Conservation (phyloP, 30 jellyfish, hydroid and myxozoan genomes). For the Nemopilema nomurai region DNA sequence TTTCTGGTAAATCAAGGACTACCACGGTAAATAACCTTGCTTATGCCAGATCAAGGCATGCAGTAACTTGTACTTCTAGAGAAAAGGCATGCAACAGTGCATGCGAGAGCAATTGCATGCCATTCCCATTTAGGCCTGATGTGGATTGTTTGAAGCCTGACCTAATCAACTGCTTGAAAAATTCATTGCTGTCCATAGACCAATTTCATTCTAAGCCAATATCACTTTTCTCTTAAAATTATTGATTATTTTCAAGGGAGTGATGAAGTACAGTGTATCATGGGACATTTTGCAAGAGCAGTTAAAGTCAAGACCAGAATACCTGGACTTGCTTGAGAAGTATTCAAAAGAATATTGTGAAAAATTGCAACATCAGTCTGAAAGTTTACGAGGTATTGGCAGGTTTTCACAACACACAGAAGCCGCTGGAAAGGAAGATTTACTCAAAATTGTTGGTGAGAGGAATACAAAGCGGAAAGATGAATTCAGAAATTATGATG, state of each 20-base stretch:
- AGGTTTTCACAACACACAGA: background rate
- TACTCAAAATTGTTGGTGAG: constrained; percentile 13
- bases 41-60: too few relatives aligned
- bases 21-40: too few relatives aligned
- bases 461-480: background rate
- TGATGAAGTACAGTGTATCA: constrained; percentile 68
- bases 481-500: constrained; percentile 39
- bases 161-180: background rate
- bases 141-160: background rate
- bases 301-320: constrained; percentile 59
- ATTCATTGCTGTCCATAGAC: background rate
- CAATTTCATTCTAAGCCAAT: background rate
- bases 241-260: constrained; percentile 74
- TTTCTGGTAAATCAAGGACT: too few relatives aligned
- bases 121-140: background rate
- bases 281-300: constrained; percentile 87
- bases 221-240: background rate
- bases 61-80: too few relatives aligned
- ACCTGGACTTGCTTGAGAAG: constrained; percentile 29
- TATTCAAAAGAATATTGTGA: constrained; percentile 43
- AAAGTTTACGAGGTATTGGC: background rate
- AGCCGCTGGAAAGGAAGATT: constrained; percentile 19
- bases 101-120: too few relatives aligned
- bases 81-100: too few relatives aligned
- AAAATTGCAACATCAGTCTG: background rate